Percentiles rank a stretch among this genome's conserved stretches.
These are phyloP conservation scores for Belgica antarctica DNA, from an alignment of 2,888 invertebrate genomes.

Conservation along the genomic window DNA sequence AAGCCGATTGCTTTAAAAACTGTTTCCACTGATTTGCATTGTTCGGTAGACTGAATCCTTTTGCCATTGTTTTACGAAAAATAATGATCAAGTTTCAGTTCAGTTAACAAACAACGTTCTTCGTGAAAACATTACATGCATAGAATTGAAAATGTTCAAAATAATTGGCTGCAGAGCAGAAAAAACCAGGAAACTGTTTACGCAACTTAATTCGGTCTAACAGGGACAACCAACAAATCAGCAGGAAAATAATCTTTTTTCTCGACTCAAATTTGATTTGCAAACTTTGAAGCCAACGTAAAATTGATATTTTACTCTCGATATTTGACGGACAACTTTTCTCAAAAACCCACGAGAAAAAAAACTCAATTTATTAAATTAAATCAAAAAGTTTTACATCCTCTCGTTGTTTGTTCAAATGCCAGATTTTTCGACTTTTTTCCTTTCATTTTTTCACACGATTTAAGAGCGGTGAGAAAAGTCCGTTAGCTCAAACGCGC, in stretches of 20 bases:
- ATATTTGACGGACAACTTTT: neutral
- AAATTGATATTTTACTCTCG: neutral
- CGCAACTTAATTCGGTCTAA: no score
- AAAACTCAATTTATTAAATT: conserved; percentile 20
- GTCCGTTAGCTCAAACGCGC: no score
- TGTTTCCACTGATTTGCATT: no score
- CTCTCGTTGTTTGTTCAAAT: no score
- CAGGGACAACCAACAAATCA: no score
- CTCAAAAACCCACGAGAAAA: neutral
- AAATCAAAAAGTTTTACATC: conserved; percentile 14
- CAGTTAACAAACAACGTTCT: neutral
- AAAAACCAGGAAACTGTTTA: no score
- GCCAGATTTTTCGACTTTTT: no score
- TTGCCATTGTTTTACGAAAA: conserved; percentile 1
- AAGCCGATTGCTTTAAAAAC: neutral
- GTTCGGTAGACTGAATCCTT: neutral
- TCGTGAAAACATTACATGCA: neutral
- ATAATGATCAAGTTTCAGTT: conserved; percentile 23
- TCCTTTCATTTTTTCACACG: no score
- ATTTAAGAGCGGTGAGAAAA: neutral
- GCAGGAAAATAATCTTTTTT: no score
- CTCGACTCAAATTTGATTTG: neutral
- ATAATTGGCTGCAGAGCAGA: conserved; percentile 21
- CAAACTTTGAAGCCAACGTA: neutral
- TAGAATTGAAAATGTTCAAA: neutral